Conservation (phyloP, 2,888 invertebrate genomes). For the Catocala nupta region DNA sequence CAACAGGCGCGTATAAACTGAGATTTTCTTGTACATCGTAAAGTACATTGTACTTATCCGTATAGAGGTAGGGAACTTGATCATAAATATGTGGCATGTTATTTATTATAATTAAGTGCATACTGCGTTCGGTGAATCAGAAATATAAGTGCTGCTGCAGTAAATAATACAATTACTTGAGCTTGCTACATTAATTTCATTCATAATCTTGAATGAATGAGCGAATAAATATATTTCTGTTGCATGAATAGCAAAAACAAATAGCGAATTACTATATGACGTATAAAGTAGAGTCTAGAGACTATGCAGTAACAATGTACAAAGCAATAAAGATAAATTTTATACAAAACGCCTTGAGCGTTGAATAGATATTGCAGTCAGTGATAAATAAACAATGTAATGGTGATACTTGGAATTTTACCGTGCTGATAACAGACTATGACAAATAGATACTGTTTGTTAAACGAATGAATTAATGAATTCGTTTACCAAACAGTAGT, state of each 20-base stretch:
- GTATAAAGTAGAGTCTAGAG: constrained; percentile 6
- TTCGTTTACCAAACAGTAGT: not conserved
- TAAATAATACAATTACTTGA: constrained; percentile 1
- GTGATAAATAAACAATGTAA: constrained; percentile 25
- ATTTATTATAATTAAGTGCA: not conserved
- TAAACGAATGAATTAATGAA: constrained; percentile 6
- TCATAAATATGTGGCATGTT: constrained; percentile 11
- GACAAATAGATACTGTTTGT: constrained; percentile 15
- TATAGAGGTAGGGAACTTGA: constrained; percentile 23
- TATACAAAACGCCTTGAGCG: constrained; percentile 21
- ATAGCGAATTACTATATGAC: constrained; percentile 1
- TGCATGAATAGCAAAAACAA: constrained; percentile 11
- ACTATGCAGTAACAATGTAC: constrained; percentile 15
- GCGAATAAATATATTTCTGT: not conserved
- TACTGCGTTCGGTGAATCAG: no score
- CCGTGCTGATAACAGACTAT: constrained; percentile 19
- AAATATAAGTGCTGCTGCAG: not conserved
- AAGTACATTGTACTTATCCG: constrained; percentile 34
- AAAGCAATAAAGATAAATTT: constrained; percentile 21
- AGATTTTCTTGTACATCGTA: constrained; percentile 42
- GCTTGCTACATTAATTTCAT: not conserved
- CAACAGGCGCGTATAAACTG: constrained; percentile 27
- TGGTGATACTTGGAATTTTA: constrained; percentile 12
- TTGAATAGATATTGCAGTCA: constrained; percentile 13
- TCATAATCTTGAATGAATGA: not conserved